phyloP scores from a whole-genome alignment of 2,797 vertebrate genomes.

The Holocentrus rufus region DNA sequence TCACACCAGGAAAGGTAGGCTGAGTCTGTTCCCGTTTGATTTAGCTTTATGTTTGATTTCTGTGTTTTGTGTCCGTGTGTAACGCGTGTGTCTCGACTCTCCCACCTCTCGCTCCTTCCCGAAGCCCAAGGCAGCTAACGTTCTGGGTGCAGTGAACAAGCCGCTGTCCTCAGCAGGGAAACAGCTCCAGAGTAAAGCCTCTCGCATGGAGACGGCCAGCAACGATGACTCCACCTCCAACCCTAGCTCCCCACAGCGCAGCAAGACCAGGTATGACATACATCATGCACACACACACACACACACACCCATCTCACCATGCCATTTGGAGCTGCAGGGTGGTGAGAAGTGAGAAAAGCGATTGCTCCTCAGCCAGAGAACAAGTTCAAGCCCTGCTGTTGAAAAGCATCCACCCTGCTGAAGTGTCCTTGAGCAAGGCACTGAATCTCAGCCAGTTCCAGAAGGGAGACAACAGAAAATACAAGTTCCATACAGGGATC shows the following conservation, averaged over 20 bases:
- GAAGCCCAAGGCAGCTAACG: slow-evolving; percentile 97
- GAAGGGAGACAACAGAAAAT: too few species aligned
- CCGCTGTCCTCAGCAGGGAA: slow-evolving; percentile 97
- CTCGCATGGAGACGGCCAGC: slow-evolving; percentile 97
- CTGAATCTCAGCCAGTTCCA: too few species aligned
- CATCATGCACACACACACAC: neutral
- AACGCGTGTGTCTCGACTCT: too few species aligned
- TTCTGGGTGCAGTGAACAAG: slow-evolving; percentile 98
- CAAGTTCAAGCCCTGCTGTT: too few species aligned
- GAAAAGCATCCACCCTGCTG: too few species aligned
- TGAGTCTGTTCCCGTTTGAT: neutral
- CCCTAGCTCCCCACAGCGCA: slow-evolving; percentile 94
- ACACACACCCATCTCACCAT: neutral
- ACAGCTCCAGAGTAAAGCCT: slow-evolving; percentile 94
- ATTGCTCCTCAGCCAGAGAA: neutral
- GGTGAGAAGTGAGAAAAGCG: too few species aligned
- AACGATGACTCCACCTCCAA: slow-evolving; percentile 96
- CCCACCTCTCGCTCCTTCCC: neutral
- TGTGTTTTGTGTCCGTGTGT: neutral
- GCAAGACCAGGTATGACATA: slow-evolving; percentile 83
- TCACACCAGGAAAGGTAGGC: slow-evolving; percentile 95
- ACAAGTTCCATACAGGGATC: too few species aligned
- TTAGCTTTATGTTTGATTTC: neutral
- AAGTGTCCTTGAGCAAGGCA: too few species aligned
- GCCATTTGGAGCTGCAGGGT: too few species aligned